These are phyloP conservation scores for Rhodeus uyekii DNA, from an alignment of 2,797 vertebrate genomes.

Conservation along the genomic window DNA sequence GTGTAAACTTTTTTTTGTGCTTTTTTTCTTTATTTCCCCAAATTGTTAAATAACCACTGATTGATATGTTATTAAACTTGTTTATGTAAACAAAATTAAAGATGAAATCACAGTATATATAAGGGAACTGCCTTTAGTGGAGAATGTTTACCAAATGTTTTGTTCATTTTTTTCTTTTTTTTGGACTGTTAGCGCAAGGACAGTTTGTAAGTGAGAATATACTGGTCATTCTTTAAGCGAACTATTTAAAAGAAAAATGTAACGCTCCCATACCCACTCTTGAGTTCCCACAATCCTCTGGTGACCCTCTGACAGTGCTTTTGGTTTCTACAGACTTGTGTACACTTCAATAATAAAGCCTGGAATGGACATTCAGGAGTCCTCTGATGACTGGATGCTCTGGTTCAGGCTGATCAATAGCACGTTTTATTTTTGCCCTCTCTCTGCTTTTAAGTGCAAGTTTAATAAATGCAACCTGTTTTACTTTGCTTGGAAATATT, in stretches of 20 bases:
- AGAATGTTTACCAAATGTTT: slow-evolving; percentile 98
- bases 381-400: slow-evolving; percentile 88
- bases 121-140: slow-evolving; percentile 95
- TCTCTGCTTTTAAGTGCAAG: slow-evolving; percentile 81
- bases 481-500: slow-evolving; percentile 62
- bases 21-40: slow-evolving; percentile 88
- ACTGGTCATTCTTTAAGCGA: slow-evolving; percentile 89
- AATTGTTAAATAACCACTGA: slow-evolving; percentile 99
- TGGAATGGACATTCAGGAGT: slow-evolving; percentile 85
- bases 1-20: slow-evolving; percentile 92
- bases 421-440: slow-evolving; percentile 84
- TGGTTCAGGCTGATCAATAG: slow-evolving; percentile 85
- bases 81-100: slow-evolving; percentile 93
- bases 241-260: slow-evolving; percentile 84
- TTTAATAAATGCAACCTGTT: slow-evolving; percentile 81
- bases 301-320: slow-evolving; percentile 85
- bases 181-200: slow-evolving; percentile 84
- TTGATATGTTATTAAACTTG: slow-evolving; percentile 96
- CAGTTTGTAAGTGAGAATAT: slow-evolving; percentile 90
- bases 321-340: slow-evolving; percentile 87
- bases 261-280: slow-evolving; percentile 67
- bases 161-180: slow-evolving; percentile 36
- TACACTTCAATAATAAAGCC: slow-evolving; percentile 95
- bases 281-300: slow-evolving; percentile 83
- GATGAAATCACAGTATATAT: slow-evolving; percentile 95